These are phyloP conservation scores for Pseudorectes ferrugineus DNA, from an alignment of 2,113 vertebrate species.

Conservation along the genomic window DNA sequence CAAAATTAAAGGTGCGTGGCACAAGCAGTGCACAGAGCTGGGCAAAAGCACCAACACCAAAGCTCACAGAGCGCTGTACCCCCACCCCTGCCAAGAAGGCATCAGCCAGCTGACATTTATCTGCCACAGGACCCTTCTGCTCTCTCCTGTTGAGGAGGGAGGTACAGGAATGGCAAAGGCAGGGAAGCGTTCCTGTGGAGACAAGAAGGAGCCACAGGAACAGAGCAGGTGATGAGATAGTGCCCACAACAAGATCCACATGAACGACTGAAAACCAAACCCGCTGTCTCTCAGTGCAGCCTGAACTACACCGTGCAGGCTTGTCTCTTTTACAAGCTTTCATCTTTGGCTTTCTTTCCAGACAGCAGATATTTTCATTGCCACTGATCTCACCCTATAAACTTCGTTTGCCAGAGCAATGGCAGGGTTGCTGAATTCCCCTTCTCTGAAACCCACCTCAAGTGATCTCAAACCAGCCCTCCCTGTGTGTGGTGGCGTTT, in stretches of 20 bases:
- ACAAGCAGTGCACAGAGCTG: neutral
- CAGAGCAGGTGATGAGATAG: neutral
- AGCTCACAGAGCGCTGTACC: neutral
- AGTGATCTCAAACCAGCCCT: neutral
- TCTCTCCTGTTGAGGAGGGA: neutral
- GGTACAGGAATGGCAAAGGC: neutral
- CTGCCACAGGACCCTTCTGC: neutral
- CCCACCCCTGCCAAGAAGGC: neutral
- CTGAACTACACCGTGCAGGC: neutral
- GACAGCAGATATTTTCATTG: neutral
- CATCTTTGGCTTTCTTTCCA: neutral
- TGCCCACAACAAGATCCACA: neutral
- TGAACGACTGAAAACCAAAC: neutral
- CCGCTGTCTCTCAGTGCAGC: fast-evolving
- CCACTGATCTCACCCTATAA: neutral
- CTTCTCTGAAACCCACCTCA: neutral
- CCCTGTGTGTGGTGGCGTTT: neutral
- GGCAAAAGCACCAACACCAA: neutral
- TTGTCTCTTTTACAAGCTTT: neutral
- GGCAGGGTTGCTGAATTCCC: neutral
- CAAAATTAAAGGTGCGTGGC: neutral
- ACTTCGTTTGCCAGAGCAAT: neutral
- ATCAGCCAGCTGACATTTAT: neutral
- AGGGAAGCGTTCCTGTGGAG: neutral
- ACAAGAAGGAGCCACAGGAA: neutral